phyloP scores from a whole-genome alignment of 2,113 vertebrate genomes.

The Centrocercus urophasianus region DNA sequence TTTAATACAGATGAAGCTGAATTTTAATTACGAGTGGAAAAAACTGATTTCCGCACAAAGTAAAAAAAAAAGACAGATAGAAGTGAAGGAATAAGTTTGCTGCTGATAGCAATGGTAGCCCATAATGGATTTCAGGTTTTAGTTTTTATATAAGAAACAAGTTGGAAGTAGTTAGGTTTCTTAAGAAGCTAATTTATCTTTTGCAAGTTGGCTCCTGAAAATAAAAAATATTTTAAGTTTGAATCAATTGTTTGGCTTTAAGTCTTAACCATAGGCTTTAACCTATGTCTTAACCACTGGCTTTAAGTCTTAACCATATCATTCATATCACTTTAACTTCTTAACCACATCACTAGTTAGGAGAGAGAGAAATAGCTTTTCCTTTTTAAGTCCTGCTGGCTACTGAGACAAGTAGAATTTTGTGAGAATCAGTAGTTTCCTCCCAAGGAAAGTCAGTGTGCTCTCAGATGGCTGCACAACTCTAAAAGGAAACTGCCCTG shows the following conservation, averaged over 20 bases:
- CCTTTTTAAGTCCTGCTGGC: not conserved
- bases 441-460: not conserved
- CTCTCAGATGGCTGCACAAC: not conserved
- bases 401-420: not conserved
- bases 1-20: not conserved
- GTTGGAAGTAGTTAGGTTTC: not conserved
- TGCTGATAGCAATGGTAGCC: not conserved
- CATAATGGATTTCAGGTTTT: not conserved
- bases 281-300: no score
- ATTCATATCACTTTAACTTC: not conserved
- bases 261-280: not conserved
- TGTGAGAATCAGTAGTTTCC: accelerated
- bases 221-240: not conserved
- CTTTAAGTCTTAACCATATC: no score
- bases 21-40: not conserved
- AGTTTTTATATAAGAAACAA: not conserved
- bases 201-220: not conserved
- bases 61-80: not conserved
- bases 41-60: not conserved
- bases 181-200: not conserved
- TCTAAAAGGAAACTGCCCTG: not conserved
- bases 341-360: not conserved
- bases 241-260: not conserved
- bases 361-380: not conserved
- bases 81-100: not conserved